A percentile compares a stretch with the other conserved stretches of the same genome.
phyloP scores from a whole-genome alignment of 2,888 invertebrate species.

The Cylindroiulus punctatus region DNA sequence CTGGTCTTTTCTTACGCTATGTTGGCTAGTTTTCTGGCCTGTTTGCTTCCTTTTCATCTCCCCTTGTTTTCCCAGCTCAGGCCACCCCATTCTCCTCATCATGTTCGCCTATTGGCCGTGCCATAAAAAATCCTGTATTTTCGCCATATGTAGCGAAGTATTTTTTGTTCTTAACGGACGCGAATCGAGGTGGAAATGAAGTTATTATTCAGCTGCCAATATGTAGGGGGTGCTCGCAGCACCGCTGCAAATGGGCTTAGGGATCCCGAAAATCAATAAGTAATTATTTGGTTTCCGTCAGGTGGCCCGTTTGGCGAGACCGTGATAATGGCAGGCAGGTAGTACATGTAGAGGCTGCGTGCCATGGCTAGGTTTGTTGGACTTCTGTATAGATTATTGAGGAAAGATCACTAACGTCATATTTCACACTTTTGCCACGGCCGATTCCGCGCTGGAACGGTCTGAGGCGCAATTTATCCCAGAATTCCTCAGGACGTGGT shows the following conservation, averaged over 20 bases:
- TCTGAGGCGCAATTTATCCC: not conserved
- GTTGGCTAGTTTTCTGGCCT: not conserved
- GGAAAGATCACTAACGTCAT: slow-evolving; percentile 25
- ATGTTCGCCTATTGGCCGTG: slow-evolving; percentile 14
- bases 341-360: not conserved
- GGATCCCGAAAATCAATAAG: slow-evolving; percentile 54
- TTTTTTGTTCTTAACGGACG: slow-evolving; percentile 44
- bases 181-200: slow-evolving; percentile 52
- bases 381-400: slow-evolving; percentile 32
- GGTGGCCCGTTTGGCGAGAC: slow-evolving; percentile 54
- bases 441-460: not conserved
- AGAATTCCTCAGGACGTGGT: not conserved
- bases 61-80: not conserved
- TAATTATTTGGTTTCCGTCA: slow-evolving; percentile 57
- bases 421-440: slow-evolving; percentile 20
- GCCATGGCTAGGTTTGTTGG: not conserved
- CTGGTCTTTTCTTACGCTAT: not conserved
- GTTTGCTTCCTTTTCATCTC: not conserved
- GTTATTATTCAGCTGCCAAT: slow-evolving; percentile 55
- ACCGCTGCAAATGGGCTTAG: slow-evolving; percentile 44
- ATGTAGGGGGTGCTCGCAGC: slow-evolving; percentile 46
- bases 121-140: slow-evolving; percentile 2
- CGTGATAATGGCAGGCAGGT: slow-evolving; percentile 51
- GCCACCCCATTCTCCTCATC: slow-evolving; percentile 22
- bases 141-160: slow-evolving; percentile 32